Conservation (phyloP, 2,888 invertebrate genomes). For the Hylaea fasciaria region DNA sequence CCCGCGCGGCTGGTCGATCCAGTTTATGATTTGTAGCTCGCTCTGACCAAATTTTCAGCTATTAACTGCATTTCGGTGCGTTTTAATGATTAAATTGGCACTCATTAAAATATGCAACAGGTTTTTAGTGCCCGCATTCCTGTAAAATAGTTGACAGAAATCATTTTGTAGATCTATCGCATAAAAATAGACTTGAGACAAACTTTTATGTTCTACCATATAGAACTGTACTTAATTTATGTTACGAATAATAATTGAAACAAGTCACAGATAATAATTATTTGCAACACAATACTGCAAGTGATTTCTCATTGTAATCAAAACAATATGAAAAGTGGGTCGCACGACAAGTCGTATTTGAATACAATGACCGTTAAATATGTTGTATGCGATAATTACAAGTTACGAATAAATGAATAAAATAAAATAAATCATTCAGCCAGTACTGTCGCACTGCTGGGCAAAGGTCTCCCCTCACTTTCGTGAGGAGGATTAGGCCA, state of each 20-base stretch:
- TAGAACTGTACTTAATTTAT: no score
- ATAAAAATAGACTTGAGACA: background rate
- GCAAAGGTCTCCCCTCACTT: no score
- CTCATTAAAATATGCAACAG: conserved; percentile 2
- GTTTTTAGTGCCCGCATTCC: background rate
- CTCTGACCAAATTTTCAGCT: conserved; percentile 32
- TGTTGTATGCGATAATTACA: conserved; percentile 33
- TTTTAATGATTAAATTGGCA: conserved; percentile 14
- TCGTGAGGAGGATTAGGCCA: no score
- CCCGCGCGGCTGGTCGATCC: conserved; percentile 40
- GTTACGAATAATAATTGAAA: conserved; percentile 17
- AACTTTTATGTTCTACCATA: background rate
- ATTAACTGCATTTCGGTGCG: conserved; percentile 24
- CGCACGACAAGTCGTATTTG: conserved; percentile 37
- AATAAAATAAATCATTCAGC: background rate
- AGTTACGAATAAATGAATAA: background rate
- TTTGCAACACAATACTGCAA: conserved; percentile 17
- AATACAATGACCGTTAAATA: conserved; percentile 43
- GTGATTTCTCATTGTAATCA: conserved; percentile 40
- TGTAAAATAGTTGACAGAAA: no score
- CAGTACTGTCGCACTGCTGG: no score
- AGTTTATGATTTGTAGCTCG: conserved; percentile 45
- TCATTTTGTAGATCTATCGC: background rate
- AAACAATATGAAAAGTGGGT: conserved; percentile 39
- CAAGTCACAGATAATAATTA: conserved; percentile 28